Base-by-base conservation (phyloP, 1,140 invertebrate genomes). In the Notospermus geniculatus region DNA sequence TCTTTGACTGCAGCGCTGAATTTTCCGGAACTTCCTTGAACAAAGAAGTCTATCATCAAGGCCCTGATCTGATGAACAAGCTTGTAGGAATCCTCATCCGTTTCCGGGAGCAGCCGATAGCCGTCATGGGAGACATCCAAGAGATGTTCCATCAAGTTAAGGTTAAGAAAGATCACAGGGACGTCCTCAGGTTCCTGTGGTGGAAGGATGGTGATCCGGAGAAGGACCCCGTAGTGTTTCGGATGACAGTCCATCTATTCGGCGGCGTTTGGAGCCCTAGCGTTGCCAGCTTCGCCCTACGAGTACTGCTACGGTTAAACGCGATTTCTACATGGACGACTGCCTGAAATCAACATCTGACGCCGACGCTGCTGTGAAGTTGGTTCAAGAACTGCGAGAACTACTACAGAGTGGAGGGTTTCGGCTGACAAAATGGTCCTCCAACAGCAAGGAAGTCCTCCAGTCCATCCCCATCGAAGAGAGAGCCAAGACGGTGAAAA, bases 401-500 rank as follows among this genome's bases (percentile, higher is more conserved):
- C 54, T 62, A 15, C 36, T 62, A 25, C 7, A 13, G 1, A 23
- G 7, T 25, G 62, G 63, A 30, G 65, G 64, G 13, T 32, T 71
- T 0, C 19, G 63, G 13, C 54, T 74, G 11, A 69, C 68, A 30
- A 74, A 72, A 39, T 71, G 67, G 30, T 27, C 64, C 1, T 62
- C 63, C n/a, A 71, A 70, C 53, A 43, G 29, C 13, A 64, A 56
- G 27, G 45, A 66, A n/a, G 64, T 73, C 2, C n/a, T 73, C n/a
- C 11, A 54, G n/a, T 13, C 22, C 13, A 59, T 73, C 58, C 46
- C 65, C 27, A 1, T 28, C 9, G 39, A 45, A 28, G 60, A 62
- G 30, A 36, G 32, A 36, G 54, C 60, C 2, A 45, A 29, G n/a
- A 46, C 29, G 23, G 15, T 62, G n/a, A 36, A 45, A 28, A 7